Conservation (phyloP, 2,113 vertebrate genomes). For the Scalopus aquaticus region DNA sequence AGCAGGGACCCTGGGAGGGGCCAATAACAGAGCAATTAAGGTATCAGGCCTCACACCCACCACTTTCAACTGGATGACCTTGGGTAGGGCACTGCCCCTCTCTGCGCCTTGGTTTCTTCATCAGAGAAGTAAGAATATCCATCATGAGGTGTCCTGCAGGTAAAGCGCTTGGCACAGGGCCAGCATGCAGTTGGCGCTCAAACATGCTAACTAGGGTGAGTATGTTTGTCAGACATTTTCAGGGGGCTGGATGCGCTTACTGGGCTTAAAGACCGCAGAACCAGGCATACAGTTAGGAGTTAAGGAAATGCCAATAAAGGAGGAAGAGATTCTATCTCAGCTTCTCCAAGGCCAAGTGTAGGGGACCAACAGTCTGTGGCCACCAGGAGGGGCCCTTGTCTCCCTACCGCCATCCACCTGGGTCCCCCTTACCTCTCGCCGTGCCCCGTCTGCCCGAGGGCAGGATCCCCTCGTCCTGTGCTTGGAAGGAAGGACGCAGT, state of each 20-base stretch:
- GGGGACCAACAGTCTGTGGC: background rate
- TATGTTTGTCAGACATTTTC: background rate
- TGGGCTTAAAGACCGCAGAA: background rate
- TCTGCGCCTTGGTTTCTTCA: background rate
- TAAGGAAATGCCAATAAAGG: background rate
- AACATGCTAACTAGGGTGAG: background rate
- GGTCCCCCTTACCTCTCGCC: conserved; percentile 76
- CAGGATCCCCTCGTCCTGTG: conserved; percentile 82
- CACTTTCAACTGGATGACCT: background rate
- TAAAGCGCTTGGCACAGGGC: background rate
- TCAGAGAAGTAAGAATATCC: background rate
- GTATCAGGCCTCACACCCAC: background rate
- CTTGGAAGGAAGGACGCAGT: conserved; percentile 76
- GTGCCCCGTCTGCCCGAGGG: conserved; percentile 77
- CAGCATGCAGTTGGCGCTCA: background rate
- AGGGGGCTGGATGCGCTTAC: background rate
- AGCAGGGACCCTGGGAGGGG: background rate
- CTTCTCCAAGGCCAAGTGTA: background rate
- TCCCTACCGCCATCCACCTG: background rate
- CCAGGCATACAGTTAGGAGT: background rate
- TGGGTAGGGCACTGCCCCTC: background rate
- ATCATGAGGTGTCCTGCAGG: background rate
- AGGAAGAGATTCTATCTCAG: background rate
- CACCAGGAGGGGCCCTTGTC: background rate
- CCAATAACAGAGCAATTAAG: background rate